Base-by-base conservation (phyloP, 2,113 vertebrate genomes). In the Tragelaphus scriptus region DNA sequence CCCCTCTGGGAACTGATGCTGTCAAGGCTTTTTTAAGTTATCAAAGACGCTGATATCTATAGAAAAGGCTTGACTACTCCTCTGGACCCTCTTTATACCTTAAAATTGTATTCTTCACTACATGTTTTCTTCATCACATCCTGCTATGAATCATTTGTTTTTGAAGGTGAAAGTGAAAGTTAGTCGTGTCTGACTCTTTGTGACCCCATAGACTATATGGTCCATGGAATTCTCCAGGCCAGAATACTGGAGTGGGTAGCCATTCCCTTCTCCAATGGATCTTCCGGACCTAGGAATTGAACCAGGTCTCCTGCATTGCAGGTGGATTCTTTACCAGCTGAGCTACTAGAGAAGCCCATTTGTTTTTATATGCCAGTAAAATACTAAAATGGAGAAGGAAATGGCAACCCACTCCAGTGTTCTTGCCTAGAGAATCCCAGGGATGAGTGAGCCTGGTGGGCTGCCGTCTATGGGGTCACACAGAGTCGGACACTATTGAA, bases 21-120 rank as follows among this genome's bases (percentile, higher is more conserved):
- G 77, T 85, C 56, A 94, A 79, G 49, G 40, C 49, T 65, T 82
- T 85, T n/a, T 23, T 17, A 90, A 89, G 80, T 90, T 68, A 68
- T n/a, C 55, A 53, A 56, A 58, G 58, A 94, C 28, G 17, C 2
- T 65, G 15, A 36, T 96, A 32, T 96, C 49, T 63, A 51, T 3
- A 89, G 81, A 94, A 93, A 84, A 95, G 79, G 3, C 17, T 68
- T 95, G 61, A 63, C 84, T 80, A 75, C 79, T 77, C 30, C 90
- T 90, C 58, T 3, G 0, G n/a, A 93, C 61, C 71, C 55, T 84
- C 82, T 87, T 97, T 94, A 93, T 94, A 93, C 71, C 88, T 90
- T 91, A 97, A 94, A 95, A 89, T 71, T 80, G 47, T 90, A 63
- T 98, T 80, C 68, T 89, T 49, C 47, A 32, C 44, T 51, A 25